Percentiles rank a stretch among this genome's conserved stretches.
phyloP scores from a whole-genome alignment of 2,113 vertebrate genomes.

The Rhinolophus sinicus region DNA sequence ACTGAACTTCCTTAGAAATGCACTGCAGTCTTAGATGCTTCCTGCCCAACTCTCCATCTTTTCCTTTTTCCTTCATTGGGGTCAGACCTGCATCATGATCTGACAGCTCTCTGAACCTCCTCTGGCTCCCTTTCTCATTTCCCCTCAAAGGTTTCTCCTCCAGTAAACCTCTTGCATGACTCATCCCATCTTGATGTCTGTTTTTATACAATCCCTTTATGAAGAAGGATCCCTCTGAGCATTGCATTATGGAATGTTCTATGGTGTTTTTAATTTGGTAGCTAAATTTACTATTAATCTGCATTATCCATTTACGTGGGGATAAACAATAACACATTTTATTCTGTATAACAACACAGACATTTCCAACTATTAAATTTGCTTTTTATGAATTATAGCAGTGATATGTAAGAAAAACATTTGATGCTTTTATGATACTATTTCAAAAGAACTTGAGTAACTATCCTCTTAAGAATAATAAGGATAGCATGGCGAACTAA shows the following conservation, averaged over 20 bases:
- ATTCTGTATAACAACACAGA: neutral
- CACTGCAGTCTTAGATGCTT: neutral
- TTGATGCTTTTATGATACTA: conserved; percentile 51
- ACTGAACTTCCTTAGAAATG: neutral
- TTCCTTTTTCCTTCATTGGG: neutral
- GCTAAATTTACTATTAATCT: conserved; percentile 27
- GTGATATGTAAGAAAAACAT: conserved; percentile 37
- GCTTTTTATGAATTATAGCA: conserved; percentile 47
- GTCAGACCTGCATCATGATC: neutral
- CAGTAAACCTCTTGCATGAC: conserved; percentile 2
- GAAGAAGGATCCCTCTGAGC: conserved; percentile 31
- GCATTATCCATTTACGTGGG: neutral
- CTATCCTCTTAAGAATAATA: conserved; percentile 51
- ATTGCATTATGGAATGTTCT: conserved; percentile 24
- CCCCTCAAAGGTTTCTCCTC: neutral
- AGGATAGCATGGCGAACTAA: neutral
- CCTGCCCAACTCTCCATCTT: neutral
- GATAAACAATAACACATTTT: neutral
- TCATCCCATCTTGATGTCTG: neutral
- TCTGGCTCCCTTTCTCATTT: neutral
- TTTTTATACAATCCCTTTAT: conserved; percentile 30
- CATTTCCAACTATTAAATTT: conserved; percentile 40
- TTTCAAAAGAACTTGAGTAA: conserved; percentile 55
- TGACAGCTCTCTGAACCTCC: neutral
- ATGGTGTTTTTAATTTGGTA: conserved; percentile 59